phyloP scores from a whole-genome alignment of 1,140 invertebrate genomes.

The Drosophila eugracilis region DNA sequence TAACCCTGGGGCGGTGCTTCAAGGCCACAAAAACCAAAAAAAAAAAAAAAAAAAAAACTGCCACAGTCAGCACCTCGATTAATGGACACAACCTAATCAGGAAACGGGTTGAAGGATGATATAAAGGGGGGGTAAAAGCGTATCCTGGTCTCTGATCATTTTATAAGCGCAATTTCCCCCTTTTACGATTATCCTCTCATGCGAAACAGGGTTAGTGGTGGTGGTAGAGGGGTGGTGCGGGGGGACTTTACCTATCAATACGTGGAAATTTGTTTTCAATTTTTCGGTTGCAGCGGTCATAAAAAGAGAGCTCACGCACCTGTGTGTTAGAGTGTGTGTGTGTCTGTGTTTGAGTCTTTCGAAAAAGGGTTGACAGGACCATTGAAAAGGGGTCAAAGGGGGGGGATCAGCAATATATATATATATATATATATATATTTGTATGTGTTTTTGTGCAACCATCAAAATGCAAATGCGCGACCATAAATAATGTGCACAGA shows the following conservation, averaged over 20 bases:
- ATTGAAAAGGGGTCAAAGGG: constrained; percentile 3
- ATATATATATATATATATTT: neutral
- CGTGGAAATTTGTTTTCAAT: constrained; percentile 81
- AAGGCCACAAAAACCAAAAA: constrained; percentile 36
- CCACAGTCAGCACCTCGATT: constrained; percentile 57
- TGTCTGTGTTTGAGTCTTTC: too few species aligned
- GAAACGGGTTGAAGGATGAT: neutral
- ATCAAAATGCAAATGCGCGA: constrained; percentile 82
- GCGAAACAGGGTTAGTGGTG: constrained; percentile 33
- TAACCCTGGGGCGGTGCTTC: neutral
- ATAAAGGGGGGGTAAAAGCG: neutral
- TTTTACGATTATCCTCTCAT: constrained; percentile 73
- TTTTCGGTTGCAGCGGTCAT: constrained; percentile 73
- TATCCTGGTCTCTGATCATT: constrained; percentile 52
- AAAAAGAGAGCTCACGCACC: constrained; percentile 58
- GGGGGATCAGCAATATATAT: constrained; percentile 7
- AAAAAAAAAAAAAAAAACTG: too few species aligned
- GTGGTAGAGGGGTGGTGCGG: neutral
- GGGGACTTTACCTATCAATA: constrained; percentile 48
- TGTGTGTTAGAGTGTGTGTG: constrained; percentile 22
- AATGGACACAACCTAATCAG: constrained; percentile 50
- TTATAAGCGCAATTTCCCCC: constrained; percentile 68
- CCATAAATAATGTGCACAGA: constrained; percentile 76
- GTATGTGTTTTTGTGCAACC: constrained; percentile 48
- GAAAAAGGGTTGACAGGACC: constrained; percentile 62